These are phyloP conservation scores for Arctopsyche grandis DNA, from an alignment of 1,140 invertebrate species.

Conservation along the genomic window DNA sequence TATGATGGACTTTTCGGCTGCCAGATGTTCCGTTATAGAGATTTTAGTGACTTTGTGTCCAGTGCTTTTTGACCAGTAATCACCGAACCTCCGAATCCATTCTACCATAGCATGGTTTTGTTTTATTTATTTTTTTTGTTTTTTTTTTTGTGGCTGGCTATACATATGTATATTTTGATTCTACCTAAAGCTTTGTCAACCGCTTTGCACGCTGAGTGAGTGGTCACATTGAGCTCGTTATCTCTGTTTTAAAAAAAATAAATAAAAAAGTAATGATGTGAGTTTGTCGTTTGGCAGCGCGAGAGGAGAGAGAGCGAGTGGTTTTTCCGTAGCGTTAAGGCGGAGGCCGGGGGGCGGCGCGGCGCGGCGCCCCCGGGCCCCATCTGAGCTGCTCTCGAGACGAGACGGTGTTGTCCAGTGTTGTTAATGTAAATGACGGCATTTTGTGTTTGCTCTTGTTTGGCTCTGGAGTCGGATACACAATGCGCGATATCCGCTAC, in stretches of 20 bases:
- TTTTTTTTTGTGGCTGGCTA: conserved; percentile 43
- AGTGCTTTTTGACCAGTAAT: too few relatives aligned
- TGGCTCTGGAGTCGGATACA: conserved; percentile 89
- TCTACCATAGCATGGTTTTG: conserved; percentile 26
- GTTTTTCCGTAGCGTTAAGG: background rate
- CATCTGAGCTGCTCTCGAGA: too few relatives aligned
- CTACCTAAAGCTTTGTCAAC: conserved; percentile 43
- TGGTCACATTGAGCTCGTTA: conserved; percentile 48
- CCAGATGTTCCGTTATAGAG: too few relatives aligned
- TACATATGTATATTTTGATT: background rate
- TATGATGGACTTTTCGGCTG: too few relatives aligned
- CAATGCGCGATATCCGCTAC: conserved; percentile 97
- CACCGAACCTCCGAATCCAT: too few relatives aligned
- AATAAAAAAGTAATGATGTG: background rate
- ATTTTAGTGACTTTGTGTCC: too few relatives aligned
- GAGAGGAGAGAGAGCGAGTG: conserved; percentile 17
- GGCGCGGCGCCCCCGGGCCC: too few relatives aligned
- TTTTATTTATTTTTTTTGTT: conserved; percentile 36
- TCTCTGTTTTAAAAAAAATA: conserved; percentile 15
- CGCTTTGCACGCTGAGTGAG: conserved; percentile 53
- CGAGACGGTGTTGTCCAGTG: too few relatives aligned
- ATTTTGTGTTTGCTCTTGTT: conserved; percentile 67
- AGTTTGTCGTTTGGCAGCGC: conserved; percentile 23
- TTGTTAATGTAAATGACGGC: conserved; percentile 65
- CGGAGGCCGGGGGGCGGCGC: too few relatives aligned